Evolutionary conservation across 2,113 vertebrate genomes (phyloP).

Genomic region (Vulpes vulpes): DNA sequence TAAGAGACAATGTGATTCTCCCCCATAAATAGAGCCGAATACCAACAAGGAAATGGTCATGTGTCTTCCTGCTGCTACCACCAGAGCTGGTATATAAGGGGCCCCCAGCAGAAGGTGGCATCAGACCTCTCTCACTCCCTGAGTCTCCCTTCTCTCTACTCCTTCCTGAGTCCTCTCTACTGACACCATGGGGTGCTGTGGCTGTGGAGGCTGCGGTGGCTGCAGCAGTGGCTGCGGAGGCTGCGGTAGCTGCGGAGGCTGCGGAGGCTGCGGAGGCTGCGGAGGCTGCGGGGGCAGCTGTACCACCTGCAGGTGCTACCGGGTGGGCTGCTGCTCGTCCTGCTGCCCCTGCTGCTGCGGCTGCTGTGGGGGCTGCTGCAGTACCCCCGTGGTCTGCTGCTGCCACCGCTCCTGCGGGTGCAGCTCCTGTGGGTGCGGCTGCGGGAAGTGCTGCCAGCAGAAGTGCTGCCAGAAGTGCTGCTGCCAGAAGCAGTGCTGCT

Average conservation of each 20-base stretch:
- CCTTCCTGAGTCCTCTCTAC: neutral
- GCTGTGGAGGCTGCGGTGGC: neutral
- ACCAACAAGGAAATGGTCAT: neutral
- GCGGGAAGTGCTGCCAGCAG: neutral
- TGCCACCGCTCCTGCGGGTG: neutral
- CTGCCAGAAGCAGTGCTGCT: neutral
- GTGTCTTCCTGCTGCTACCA: neutral
- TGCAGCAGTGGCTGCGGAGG: accelerated
- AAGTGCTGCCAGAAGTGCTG: neutral
- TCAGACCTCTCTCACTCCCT: neutral
- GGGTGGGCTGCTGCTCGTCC: neutral
- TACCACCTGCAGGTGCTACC: neutral
- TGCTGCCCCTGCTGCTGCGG: neutral
- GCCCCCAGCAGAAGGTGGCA: neutral
- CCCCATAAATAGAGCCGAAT: neutral
- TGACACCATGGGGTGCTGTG: constrained; percentile 41
- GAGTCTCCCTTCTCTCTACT: neutral
- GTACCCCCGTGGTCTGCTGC: neutral
- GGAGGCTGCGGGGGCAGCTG: neutral
- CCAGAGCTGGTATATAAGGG: neutral
- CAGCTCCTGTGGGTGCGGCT: neutral
- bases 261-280: neutral
- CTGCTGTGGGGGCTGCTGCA: neutral
- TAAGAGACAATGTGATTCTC: neutral
- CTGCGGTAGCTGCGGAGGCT: neutral